Base-by-base conservation (phyloP, 1,140 invertebrate genomes). In the Neotoxoptera formosana region DNA sequence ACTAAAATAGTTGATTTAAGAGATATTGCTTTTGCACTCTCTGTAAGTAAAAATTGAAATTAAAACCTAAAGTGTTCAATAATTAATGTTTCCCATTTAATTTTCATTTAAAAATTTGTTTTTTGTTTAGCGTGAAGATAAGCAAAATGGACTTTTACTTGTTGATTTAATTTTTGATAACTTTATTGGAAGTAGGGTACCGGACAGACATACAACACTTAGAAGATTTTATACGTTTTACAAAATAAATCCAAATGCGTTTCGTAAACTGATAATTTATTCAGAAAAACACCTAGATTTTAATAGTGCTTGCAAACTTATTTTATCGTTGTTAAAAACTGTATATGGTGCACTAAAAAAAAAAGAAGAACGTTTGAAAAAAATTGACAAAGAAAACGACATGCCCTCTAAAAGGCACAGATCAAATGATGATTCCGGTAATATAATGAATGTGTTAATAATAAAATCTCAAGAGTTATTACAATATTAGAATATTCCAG, bases 121-220 rank as follows among this genome's bases (percentile, higher is more conserved):
- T 8, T 47, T 47, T 84, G 21, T 92, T 53, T 67, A 93, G 91
- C 17, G 11, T 56, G 91, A 93, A 93, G 34, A 84, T 93, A 56
- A 56, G 20, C 81, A 45, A 53, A 93, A 93, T 86, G 91, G 48
- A 56, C 9, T 41, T 84, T 86, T 93, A 84, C 30, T 93, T 25
- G 91, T 86, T 84, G 91, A 93, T 56, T 93, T 93, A 86, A 86
- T 93, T 36, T 86, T 93, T 56, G 91, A 93, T 56, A 93, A 93
- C 36, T 93, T 93, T 86, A 53, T 93, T 86, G 91, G 91, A n/a
- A 25, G n/a, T 41, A 93, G 45, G 56, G 81, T 86, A n/a, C 21
- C 34, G 0, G 48, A 93, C 14, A 48, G 14, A 41, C 48, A 86
- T 93, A 47, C 51, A 9, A 93, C 91, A 45, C 91, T 93, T 93